phyloP scores from a whole-genome alignment of 2,797 vertebrate species.

The Hypotaenidia okinawae region DNA sequence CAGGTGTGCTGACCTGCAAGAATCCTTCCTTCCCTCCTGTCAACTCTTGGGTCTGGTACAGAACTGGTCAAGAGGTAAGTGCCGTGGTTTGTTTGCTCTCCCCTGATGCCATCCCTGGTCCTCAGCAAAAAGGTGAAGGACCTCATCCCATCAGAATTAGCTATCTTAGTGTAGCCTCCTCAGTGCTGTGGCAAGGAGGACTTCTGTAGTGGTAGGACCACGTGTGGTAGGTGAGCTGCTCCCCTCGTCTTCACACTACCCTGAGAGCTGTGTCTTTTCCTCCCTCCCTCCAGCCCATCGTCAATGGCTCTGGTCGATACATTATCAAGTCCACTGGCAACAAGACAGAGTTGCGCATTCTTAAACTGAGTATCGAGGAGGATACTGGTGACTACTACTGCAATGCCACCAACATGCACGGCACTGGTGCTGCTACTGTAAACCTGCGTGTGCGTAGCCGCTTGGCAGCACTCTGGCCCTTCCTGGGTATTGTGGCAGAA shows the following conservation, averaged over 20 bases:
- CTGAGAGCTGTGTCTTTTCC: neutral
- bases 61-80: neutral
- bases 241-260: accelerated
- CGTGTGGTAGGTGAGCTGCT: accelerated
- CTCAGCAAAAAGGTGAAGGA: neutral
- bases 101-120: neutral
- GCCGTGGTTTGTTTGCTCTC: neutral
- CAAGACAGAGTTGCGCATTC: conserved; percentile 81
- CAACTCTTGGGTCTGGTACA: conserved; percentile 72
- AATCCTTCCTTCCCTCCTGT: conserved; percentile 78
- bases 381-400: conserved; percentile 87
- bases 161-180: neutral
- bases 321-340: conserved; percentile 78
- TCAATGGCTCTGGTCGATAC: conserved; percentile 81
- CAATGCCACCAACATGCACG: conserved; percentile 69
- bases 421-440: conserved; percentile 28
- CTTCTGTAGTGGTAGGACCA: neutral
- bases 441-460: conserved; percentile 90
- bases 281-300: conserved; percentile 70
- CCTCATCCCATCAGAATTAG: neutral
- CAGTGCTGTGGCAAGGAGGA: neutral
- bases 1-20: conserved; percentile 80
- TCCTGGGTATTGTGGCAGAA: conserved; percentile 95
- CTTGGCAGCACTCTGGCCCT: conserved; percentile 95
- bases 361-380: conserved; percentile 69